Evolutionary conservation across 2,797 vertebrate species (phyloP).

Genomic region (Lacerta viridis): DNA sequence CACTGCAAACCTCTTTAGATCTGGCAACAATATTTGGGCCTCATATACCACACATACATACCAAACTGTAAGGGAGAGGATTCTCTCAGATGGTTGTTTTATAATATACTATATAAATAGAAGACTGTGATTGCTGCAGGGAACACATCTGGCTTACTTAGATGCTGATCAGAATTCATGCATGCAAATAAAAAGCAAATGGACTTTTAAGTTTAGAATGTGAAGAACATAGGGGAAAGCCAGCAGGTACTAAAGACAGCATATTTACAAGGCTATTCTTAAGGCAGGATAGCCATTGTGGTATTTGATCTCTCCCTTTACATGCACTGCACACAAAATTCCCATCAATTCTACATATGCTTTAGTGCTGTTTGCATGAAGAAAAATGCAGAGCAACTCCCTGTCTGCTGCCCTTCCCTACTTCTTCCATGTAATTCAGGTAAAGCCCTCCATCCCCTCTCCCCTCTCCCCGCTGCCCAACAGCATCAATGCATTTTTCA

Average conservation of each 20-base stretch:
- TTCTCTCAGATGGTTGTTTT: neutral
- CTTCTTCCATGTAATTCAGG: neutral
- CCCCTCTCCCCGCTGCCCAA: neutral
- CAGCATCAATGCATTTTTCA: neutral
- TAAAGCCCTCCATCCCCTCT: too few species aligned
- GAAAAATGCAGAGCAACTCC: neutral
- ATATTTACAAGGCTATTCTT: neutral
- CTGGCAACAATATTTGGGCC: neutral
- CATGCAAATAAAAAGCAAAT: neutral
- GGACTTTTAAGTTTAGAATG: neutral
- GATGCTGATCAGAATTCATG: conserved; percentile 16
- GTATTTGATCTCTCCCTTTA: neutral
- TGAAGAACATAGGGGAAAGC: neutral
- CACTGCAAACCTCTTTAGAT: neutral
- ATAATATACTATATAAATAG: conserved; percentile 8
- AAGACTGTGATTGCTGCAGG: neutral
- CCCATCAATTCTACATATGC: neutral
- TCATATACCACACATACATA: neutral
- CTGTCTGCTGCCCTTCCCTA: neutral
- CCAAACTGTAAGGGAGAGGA: neutral
- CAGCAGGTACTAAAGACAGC: neutral
- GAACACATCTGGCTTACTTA: conserved; percentile 11
- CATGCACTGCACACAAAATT: neutral
- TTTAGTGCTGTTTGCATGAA: neutral
- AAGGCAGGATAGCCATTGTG: neutral